Evolutionary conservation across 2,113 vertebrate species (phyloP), one percentile per base, ranked within the genome.

Genomic region (Hymenochirus boettgeri): DNA sequence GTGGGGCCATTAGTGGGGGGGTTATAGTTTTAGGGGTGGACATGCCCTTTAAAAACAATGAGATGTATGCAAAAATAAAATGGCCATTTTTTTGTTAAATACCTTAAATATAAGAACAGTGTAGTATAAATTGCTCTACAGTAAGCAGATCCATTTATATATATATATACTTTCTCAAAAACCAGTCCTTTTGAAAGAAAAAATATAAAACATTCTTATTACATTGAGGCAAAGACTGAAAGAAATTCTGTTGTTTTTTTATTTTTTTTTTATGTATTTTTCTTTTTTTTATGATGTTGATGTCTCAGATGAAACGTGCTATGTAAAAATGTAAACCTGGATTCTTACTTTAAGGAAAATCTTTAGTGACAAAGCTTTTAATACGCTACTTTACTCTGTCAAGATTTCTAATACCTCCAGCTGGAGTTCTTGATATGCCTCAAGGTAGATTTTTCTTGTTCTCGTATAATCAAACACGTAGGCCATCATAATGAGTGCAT

Each of bases 381-480:
- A 83, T 73, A 73, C 61, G 50, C 50, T 71, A 57, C 78, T 80
- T 82, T 82, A 79, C 67, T 75, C 79, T 82, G 74, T 85, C 73
- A 82, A 74, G 76, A 75, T 74, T 69, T 66, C 77, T 75, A 80
- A 80, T 76, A 70, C 72, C 50, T 79, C 61, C 59, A 69, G 54
- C 74, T 71, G 76, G 77, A 77, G 62, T 17, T 70, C 39, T 71
- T 65, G 74, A 73, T 69, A 72, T 0, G 74, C 80, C 79, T 76
- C 76, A 60, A 88, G 81, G 81, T 79, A 67, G 70, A 58, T 76
- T 52, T 72, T 72, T 53, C 75, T 72, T 79, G 57, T 80, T 76
- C 78, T 82, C 85, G 80, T 83, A 83, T 72, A 83, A 72, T 70
- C 71, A 80, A 81, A 85, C 87, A 83, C 77, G 76, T 51, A 57